These are phyloP conservation scores for Spilarctia lutea DNA, from an alignment of 2,888 invertebrate species.

Conservation along the genomic window DNA sequence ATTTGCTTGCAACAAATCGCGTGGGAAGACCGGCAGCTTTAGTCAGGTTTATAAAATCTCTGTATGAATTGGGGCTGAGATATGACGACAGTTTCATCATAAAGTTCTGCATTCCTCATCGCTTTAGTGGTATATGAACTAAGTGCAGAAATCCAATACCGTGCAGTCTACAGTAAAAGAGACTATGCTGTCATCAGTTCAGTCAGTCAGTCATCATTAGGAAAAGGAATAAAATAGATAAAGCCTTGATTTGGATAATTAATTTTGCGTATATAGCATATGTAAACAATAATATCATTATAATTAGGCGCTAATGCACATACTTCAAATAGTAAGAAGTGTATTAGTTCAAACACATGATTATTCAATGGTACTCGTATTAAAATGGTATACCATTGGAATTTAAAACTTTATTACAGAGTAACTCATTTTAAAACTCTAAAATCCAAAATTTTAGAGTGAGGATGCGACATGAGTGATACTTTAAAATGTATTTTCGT, in stretches of 20 bases:
- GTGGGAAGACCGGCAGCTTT: conserved; percentile 20
- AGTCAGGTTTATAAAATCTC: background rate
- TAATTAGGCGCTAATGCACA: too few relatives aligned
- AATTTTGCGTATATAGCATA: background rate
- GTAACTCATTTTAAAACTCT: too few relatives aligned
- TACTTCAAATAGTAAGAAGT: background rate
- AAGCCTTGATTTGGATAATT: background rate
- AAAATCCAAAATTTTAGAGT: too few relatives aligned
- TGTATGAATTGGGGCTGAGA: background rate
- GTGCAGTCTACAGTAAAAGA: too few relatives aligned
- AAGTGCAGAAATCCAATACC: background rate
- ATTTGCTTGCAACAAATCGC: conserved; percentile 19
- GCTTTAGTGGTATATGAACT: background rate
- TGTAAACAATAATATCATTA: background rate
- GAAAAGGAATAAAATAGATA: background rate
- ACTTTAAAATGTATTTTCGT: background rate
- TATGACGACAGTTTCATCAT: background rate
- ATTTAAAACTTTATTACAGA: too few relatives aligned
- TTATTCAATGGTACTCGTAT: too few relatives aligned
- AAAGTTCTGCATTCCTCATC: background rate
- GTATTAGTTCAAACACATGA: too few relatives aligned
- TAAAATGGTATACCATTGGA: too few relatives aligned
- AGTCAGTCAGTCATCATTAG: background rate
- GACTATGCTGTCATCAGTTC: background rate
- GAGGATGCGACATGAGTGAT: background rate